These are phyloP conservation scores for Brachyhypopomus occidentalis DNA, from an alignment of 2,113 vertebrate genomes.

Conservation along the genomic window DNA sequence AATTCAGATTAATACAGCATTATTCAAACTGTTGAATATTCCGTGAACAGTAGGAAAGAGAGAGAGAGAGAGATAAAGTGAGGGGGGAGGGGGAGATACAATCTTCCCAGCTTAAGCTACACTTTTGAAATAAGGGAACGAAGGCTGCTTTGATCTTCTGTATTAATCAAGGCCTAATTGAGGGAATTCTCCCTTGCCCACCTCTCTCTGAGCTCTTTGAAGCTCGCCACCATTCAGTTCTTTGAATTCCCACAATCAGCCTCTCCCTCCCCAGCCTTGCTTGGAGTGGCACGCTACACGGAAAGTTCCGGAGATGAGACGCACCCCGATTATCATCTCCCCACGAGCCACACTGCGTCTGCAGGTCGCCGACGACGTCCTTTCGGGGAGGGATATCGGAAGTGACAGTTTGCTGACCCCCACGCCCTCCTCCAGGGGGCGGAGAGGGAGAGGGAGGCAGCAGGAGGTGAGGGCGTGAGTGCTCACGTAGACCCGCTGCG, in stretches of 20 bases:
- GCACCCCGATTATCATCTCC: not conserved
- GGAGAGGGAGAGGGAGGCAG: no score
- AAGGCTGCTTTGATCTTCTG: conserved; percentile 44
- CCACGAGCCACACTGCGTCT: not conserved
- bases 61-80: conserved; percentile 21
- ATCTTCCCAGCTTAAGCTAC: conserved; percentile 26
- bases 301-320: not conserved
- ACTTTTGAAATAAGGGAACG: conserved; percentile 37
- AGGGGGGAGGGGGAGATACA: conserved; percentile 7
- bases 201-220: conserved; percentile 42
- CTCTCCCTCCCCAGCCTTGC: not conserved
- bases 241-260: conserved; percentile 5
- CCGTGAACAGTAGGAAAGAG: not conserved
- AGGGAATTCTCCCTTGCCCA: conserved; percentile 47
- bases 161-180: conserved; percentile 50
- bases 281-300: not conserved
- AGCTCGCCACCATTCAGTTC: conserved; percentile 39
- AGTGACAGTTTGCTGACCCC: conserved; percentile 19
- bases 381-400: conserved; percentile 6
- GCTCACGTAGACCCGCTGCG: no score
- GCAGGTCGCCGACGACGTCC: not conserved
- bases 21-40: conserved; percentile 48
- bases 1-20: conserved; percentile 40
- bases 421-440: not conserved
- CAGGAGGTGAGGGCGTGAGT: not conserved